Evolutionary conservation across 2,888 invertebrate species (phyloP), one percentile per base, ranked within the genome.

Genomic region (Agrilus biguttatus): DNA sequence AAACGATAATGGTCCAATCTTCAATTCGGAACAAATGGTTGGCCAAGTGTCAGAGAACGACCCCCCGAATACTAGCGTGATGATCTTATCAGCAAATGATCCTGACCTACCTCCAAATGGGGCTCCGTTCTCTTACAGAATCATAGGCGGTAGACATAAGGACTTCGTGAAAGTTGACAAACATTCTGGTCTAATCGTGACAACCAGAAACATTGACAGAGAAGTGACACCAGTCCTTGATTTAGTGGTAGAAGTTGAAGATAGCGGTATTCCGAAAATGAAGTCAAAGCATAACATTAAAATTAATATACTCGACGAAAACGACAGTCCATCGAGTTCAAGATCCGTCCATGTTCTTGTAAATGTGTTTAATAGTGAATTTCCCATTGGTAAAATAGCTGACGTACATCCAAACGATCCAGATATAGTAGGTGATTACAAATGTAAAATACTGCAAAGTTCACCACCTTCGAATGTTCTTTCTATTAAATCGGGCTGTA

Each of bases 1-100:
- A n/a, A 95, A 95, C 59, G 93, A 95, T 58, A 93, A 93, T 60
- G 89, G 88, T 0, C 95, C 93, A 0, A 67, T 78, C 33, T 89
- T 95, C 57, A 81, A 83, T 49, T 71, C 80, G 0, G 68, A 74
- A 1, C 77, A 77, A 49, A 74, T 83, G 14, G 65, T 80, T 36
- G 92, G 89, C 0, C 78, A 80, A 49, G 80, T 95, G 1, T 74
- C 77, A 44, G 95, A 95, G 67, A 91, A 92, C 59, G 86, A 89
- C 62, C 85, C 85, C 0, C 75, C 84, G 0, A 84, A 82, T 45
- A 85, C 88, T 0, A 82, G 77, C 50, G 80, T 93, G 10, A 81
- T 86, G 74, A 84, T 83, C 0, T 69, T 95, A n/a, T 74, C 79
- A 5, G 92, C 93, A 0, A 83, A 74, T 39, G 95, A 95, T 71